Conservation (phyloP, 2,797 vertebrate species). For the Labeo calbasu region DNA sequence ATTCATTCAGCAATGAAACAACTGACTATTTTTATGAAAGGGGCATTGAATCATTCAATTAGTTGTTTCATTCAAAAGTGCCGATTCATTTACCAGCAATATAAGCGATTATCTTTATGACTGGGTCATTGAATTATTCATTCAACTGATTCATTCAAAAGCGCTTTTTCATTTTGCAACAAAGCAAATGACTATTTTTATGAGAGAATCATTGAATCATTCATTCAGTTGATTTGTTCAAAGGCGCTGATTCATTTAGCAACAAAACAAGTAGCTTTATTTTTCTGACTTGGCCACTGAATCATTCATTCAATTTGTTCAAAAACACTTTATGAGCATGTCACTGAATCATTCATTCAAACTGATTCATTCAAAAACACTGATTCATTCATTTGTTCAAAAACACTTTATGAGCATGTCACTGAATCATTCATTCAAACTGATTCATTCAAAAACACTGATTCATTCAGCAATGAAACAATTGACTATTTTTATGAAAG, state of each 20-base stretch:
- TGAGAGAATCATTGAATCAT: no score
- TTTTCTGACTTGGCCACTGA: no score
- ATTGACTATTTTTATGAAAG: not conserved
- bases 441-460: not conserved
- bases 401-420: not conserved
- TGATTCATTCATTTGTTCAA: not conserved
- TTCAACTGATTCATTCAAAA: no score
- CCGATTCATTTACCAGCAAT: no score
- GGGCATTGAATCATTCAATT: no score
- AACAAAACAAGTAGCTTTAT: no score
- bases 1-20: not conserved
- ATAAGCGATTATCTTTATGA: not conserved
- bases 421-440: not conserved
- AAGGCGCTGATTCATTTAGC: no score
- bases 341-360: not conserved
- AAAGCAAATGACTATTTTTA: not conserved
- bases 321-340: no score
- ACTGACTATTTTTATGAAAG: not conserved
- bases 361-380: not conserved
- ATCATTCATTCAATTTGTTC: no score
- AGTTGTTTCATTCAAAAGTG: no score
- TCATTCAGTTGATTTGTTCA: no score
- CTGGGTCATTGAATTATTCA: not conserved
- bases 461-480: not conserved
- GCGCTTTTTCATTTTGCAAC: not conserved